Base-by-base conservation (phyloP, 2,113 vertebrate genomes). In the Syrmaticus mikado region DNA sequence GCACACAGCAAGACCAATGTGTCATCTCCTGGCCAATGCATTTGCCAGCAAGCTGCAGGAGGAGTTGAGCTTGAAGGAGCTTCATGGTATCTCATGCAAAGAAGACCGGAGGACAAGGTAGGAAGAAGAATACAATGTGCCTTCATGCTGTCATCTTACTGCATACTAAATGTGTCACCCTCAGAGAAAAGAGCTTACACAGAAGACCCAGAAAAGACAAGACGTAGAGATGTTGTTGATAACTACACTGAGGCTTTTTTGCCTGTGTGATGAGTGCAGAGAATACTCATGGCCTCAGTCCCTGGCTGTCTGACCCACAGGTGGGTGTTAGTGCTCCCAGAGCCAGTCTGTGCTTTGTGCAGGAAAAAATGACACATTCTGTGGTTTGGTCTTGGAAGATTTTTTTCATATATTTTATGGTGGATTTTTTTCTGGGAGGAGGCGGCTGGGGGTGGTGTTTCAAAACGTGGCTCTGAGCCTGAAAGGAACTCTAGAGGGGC, bases 301-400 rank as follows among this genome's bases (percentile, higher is more conserved):
- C 13, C 19, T 80, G 78, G 40, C 27, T 74, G 21, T 5, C 60
- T 85, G 76, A 88, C 46, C 43, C 12, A 36, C 32, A 65, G 66
- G 68, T 89, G 80, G 76, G 76, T 57, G 61, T 91, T 83, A 40
- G 34, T 28, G 34, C 13, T 75, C 34, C 52, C 38, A 60, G 22
- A 93, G 50, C 55, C 64, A 79, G 52, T 13, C 72, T 64, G 45
- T 70, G 84, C 38, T 41, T 55, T 65, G 21, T 67, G 55, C 0
- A 64, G 0, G 52, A 65, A 87, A 66, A 89, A 52, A 0, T 0
- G 46, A 76, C 41, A 60, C 0, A 0, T 89, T 66, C 48, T 82
- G 41, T 60, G 64, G 34, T 66, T n/a, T 85, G 85, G 32, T 10
- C 19, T 77, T 84, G 57, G 53, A 92, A 83, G 3, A 4, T 1